Evolutionary conservation across 2,888 invertebrate genomes (phyloP).

Genomic region (Tillus elongatus): DNA sequence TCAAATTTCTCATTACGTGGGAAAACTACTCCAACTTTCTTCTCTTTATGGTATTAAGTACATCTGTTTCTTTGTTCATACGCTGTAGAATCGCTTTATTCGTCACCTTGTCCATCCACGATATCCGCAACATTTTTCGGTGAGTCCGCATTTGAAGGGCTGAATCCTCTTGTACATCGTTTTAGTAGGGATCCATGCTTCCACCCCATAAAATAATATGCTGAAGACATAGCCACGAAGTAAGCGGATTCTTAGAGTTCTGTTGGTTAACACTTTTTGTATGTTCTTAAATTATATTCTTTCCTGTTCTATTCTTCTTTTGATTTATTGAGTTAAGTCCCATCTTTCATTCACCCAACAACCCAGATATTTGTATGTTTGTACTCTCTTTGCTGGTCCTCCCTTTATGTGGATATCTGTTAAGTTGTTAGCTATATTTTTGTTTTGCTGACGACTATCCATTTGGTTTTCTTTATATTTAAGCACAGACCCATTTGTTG

Average conservation of each 20-base stretch:
- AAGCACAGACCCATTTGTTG: too few relatives aligned
- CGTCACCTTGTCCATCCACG: conserved; percentile 4
- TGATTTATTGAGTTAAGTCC: background rate
- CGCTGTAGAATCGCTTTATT: conserved; percentile 3
- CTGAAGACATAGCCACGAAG: background rate
- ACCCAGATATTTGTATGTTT: conserved; percentile 1
- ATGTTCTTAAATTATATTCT: conserved; percentile 1
- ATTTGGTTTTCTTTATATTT: too few relatives aligned
- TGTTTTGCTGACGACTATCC: too few relatives aligned
- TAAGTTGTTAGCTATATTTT: background rate
- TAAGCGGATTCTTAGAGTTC: conserved; percentile 2
- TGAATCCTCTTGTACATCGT: conserved; percentile 3
- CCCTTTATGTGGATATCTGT: background rate
- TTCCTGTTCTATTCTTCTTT: conserved; percentile 1
- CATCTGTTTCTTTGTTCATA: background rate
- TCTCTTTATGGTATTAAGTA: conserved; percentile 2
- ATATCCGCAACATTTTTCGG: background rate
- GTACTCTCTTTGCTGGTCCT: background rate
- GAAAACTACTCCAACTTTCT: background rate
- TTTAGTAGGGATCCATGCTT: conserved; percentile 4
- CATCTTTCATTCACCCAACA: conserved; percentile 3
- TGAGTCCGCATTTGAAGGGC: background rate
- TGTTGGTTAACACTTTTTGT: conserved; percentile 3
- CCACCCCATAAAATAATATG: background rate
- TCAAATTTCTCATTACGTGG: conserved; percentile 3